Base-by-base conservation (phyloP, 2,888 invertebrate species). In the Keiferia lycopersicella region DNA sequence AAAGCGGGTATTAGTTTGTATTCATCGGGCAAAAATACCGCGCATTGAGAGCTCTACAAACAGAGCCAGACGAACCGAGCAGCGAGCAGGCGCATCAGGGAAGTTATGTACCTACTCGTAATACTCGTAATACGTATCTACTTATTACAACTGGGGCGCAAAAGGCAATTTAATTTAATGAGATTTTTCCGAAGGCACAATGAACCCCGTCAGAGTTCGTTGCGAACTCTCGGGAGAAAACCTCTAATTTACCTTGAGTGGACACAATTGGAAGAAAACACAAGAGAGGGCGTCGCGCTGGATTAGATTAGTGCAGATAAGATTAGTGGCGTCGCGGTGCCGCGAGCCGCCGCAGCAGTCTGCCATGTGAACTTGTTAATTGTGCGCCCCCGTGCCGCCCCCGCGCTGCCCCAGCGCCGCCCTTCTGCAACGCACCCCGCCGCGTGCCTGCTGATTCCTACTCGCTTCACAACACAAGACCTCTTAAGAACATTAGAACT, bases 251-350 rank as follows among this genome's bases (percentile, higher is more conserved):
- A 88, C 86, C 87, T 86, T 81, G 87, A 88, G 83, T 89, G 88
- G 87, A 88, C 89, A 87, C 89, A 87, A 89, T 87, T 90, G 86
- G 83, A 89, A 89, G 90, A 89, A 90, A 89, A 90, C 86, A 88
- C 87, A 81, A 88, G 88, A 86, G 87, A 87, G 86, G 84, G 84
- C 84, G 85, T 83, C 86, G 85, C 81, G 82, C 73, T 72, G 83
- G 84, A 91, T 91, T 90, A 87, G 89, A 91, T 91, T 90, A 90
- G 84, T 72, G 75, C 70, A 79, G 90, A 90, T 90, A 87, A 88
- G 89, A 90, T 91, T 90, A 88, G 87, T 82, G 80, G 81, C 81
- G 80, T 81, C 82, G 83, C 75, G 67, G 57, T 62, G 66, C 67
- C 73, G 67, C 70, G 70, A 67, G 68, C 68, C 63, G 64, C 68